Evolutionary conservation across 2,113 vertebrate genomes (phyloP), one percentile per base, ranked within the genome.

Genomic region (Sapajus apella): DNA sequence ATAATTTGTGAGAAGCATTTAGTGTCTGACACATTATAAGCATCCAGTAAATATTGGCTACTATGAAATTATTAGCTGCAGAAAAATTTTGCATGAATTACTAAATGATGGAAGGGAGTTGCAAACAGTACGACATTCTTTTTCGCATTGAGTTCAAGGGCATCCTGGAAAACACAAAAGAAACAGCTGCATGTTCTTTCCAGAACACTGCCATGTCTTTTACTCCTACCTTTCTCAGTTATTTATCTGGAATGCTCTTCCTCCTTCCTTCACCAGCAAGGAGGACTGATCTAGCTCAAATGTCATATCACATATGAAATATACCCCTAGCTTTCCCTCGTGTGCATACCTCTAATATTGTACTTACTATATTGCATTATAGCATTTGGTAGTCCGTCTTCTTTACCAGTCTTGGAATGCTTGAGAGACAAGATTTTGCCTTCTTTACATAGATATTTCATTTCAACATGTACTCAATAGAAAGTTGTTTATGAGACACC

Each of bases 381-480:
- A 93, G n/a, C 52, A 66, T 43, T 73, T 93, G 85, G 79, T 86
- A 50, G 45, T 58, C 66, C 88, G 25, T 73, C 72, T 95, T 94
- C 70, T 88, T 97, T 93, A 40, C 21, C 72, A 95, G 72, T 91
- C 83, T 85, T 82, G 32, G 37, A 79, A 77, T 73, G 56, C 23
- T 79, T 88, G 40, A 64, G 43, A 84, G 30, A 87, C 2, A 87
- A 47, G 50, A 91, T 35, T 92, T 87, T 79, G 64, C 88, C 70
- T 94, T 85, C 87, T 83, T 79, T 82, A 77, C 40, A 20, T 90
- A 89, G 96, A 35, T 76, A 86, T 89, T 96, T 89, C 64, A 93
- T 68, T 75, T 92, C 47, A 90, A 90, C 27, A 75, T 52, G 61
- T 32, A 87, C 35, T 97, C 84, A 70, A 45, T 55, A 52, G 70